Evolutionary conservation across 1,140 invertebrate genomes (phyloP).

Genomic region (Drosophila kurseongensis): DNA sequence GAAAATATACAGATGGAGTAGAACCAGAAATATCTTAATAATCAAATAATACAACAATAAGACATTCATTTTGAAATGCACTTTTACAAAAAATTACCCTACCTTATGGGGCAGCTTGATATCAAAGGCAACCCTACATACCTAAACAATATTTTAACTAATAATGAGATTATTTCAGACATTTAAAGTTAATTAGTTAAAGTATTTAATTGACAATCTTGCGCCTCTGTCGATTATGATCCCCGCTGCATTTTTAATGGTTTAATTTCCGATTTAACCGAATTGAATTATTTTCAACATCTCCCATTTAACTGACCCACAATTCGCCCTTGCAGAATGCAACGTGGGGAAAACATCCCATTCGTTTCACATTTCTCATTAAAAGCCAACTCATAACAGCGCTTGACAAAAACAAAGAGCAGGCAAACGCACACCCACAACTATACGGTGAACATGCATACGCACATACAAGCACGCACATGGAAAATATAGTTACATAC

Average conservation of each 20-base stretch:
- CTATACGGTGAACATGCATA: constrained; percentile 5
- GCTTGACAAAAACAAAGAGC: constrained; percentile 50
- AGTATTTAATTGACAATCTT: not conserved
- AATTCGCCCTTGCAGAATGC: not conserved
- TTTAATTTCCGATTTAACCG: not conserved
- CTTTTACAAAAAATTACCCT: too few species aligned
- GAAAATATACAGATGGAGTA: too few species aligned
- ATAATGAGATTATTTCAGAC: too few species aligned
- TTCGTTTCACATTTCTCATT: constrained; percentile 45
- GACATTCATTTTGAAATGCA: too few species aligned
- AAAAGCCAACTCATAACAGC: constrained; percentile 45
- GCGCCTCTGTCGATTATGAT: not conserved
- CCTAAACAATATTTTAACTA: too few species aligned
- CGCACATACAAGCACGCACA: constrained; percentile 32
- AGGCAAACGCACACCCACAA: constrained; percentile 6
- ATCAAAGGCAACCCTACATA: too few species aligned
- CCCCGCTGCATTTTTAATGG: not conserved
- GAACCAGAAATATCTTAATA: too few species aligned
- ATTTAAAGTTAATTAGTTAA: too few species aligned
- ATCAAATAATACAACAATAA: too few species aligned
- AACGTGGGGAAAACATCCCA: constrained; percentile 15
- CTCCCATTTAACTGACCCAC: constrained; percentile 6
- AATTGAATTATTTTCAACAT: not conserved
- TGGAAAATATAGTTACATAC: constrained; percentile 27
- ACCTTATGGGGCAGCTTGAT: too few species aligned